A percentile compares a stretch with the other conserved stretches of the same genome.
Conservation (phyloP, 2,888 invertebrate genomes). For the Prosopocoilus inquinatus region DNA sequence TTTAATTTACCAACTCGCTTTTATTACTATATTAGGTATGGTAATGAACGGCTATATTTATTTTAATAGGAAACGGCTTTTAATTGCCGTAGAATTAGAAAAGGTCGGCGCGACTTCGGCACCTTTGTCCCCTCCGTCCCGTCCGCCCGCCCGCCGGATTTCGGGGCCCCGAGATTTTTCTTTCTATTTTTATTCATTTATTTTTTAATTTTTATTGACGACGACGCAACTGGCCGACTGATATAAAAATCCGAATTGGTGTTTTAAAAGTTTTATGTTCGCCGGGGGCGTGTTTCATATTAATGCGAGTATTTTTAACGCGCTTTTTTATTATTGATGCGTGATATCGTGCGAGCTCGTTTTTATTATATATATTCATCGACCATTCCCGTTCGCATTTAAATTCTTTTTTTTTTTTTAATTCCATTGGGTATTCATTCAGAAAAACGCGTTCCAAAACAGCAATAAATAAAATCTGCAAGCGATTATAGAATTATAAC, state of each 20-base stretch:
- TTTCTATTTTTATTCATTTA: not conserved
- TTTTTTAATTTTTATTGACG: constrained; percentile 5
- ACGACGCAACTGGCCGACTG: constrained; percentile 33
- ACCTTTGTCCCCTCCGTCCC: constrained; percentile 31
- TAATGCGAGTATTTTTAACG: constrained; percentile 41
- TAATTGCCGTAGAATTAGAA: constrained; percentile 38
- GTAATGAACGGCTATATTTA: constrained; percentile 39
- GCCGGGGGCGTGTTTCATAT: constrained; percentile 41
- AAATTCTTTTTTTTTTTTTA: too few species aligned
- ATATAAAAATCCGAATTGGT: constrained; percentile 39
- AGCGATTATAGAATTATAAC: too few species aligned
- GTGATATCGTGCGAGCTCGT: not conserved
- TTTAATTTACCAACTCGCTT: constrained; percentile 21
- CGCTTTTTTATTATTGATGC: constrained; percentile 35
- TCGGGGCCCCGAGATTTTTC: not conserved
- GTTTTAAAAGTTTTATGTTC: constrained; percentile 42
- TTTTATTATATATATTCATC: too few species aligned
- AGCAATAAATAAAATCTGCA: too few species aligned
- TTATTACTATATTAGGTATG: constrained; percentile 36
- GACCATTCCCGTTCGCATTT: too few species aligned
- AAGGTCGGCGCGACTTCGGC: constrained; percentile 28
- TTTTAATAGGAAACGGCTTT: constrained; percentile 40
- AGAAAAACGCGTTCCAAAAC: too few species aligned
- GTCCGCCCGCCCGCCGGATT: constrained; percentile 1
- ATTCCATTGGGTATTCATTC: too few species aligned